Conservation (phyloP, 2,797 vertebrate genomes). For the Lophotriccus pileatus region DNA sequence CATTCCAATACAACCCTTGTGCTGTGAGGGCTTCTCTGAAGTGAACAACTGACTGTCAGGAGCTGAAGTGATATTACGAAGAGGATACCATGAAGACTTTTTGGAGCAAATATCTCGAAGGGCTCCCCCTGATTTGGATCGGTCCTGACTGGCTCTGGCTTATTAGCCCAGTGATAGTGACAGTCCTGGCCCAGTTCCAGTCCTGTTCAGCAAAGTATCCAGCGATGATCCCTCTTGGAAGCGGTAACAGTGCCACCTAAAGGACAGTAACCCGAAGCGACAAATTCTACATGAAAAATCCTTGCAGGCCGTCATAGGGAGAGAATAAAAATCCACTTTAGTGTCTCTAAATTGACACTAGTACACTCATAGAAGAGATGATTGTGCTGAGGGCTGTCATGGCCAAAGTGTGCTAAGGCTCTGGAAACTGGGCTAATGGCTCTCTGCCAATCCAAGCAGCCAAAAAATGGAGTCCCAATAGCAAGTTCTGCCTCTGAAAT, state of each 20-base stretch:
- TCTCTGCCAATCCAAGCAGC: not conserved
- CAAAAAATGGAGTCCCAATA: rapidly evolving
- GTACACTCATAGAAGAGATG: not conserved
- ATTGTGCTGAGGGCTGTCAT: not conserved
- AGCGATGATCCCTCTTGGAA: not conserved
- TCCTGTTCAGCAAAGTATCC: not conserved
- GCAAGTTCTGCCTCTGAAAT: not conserved
- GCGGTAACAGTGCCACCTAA: slow-evolving; percentile 69
- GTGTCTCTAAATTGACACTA: not conserved
- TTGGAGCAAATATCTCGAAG: not conserved
- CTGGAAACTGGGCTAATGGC: not conserved
- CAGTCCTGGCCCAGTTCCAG: not conserved
- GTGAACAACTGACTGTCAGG: rapidly evolving
- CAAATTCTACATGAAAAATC: not conserved
- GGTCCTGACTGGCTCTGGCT: not conserved
- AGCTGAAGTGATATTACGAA: not conserved
- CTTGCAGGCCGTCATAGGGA: not conserved
- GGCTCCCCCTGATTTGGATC: not conserved
- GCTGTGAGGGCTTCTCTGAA: not conserved
- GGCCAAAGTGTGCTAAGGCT: not conserved
- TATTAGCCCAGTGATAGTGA: not conserved
- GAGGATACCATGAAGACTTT: not conserved
- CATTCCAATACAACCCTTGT: no score
- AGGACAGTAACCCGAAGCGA: slow-evolving; percentile 24
- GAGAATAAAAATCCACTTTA: not conserved